Base-by-base conservation (phyloP, 2,888 invertebrate species). In the Pycnomerus fuliginosus region DNA sequence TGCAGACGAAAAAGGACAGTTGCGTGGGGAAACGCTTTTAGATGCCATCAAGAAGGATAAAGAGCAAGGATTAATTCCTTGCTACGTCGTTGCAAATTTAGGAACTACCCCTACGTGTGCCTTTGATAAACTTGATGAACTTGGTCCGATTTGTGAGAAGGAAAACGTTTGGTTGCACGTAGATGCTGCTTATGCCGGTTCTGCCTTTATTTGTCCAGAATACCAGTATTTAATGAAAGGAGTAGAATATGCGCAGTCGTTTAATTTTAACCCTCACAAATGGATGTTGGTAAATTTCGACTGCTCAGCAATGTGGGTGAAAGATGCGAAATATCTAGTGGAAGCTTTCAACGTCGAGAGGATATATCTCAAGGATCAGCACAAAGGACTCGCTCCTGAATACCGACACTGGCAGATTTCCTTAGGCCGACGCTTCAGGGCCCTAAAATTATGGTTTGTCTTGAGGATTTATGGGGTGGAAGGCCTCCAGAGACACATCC, bases 201-300 rank as follows among this genome's bases (percentile, higher is more conserved):
- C 88, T 3, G 92, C 93, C 1, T 87, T 97, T 61, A 82, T 90
- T 33, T 91, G 97, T 61, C 94, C 95, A 0, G 98, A 98, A 73
- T 92, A 86, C 69, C 82, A 89, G 36, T 14, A 87, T 24, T 30
- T 55, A 16, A 58, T 58, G 53, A 76, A 78, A 37, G 90, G 90
- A 0, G 70, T 90, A 1, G 83, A 97, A 70, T 80, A 80, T 39
- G 89, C 85, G 0, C 89, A 94, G 66, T 97, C 96, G 0, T 86
- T 96, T 60, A 93, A 94, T 69, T 85, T 95, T 53, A 98, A 99
- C 71, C 85, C 92, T 0, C 96, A 97, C 72, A 98, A 99, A 74
- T 96, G 95, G 87, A 79, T 98, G 76, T 79, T 95, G 48, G 88
- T 95, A 2, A 95, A 90, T 68, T 98, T 96, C 56, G 98, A 99